Evolutionary conservation across 2,888 invertebrate species (phyloP).

Genomic region (Acronicta alni): DNA sequence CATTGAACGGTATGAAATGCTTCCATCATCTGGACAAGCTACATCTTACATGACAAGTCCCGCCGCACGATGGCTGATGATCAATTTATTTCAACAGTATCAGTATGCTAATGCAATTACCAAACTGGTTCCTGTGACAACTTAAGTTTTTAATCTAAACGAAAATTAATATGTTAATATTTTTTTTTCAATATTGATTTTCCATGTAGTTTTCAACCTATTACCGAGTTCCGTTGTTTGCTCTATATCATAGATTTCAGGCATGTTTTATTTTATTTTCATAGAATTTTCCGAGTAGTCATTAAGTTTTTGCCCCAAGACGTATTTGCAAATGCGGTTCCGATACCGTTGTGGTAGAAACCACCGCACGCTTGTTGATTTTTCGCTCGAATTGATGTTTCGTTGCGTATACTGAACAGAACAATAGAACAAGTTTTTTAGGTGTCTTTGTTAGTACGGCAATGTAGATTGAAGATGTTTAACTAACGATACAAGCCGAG

Average conservation of each 20-base stretch:
- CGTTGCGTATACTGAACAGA: conserved; percentile 61
- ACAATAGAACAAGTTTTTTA: conserved; percentile 67
- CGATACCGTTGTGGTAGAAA: conserved; percentile 67
- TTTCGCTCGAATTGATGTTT: conserved; percentile 64
- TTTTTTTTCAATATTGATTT: conserved; percentile 1
- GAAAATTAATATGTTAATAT: conserved; percentile 24
- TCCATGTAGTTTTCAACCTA: conserved; percentile 5
- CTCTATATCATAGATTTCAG: conserved; percentile 37
- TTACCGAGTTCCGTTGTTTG: conserved; percentile 31
- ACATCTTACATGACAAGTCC: conserved; percentile 54
- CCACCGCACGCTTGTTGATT: conserved; percentile 59
- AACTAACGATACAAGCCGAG: conserved; percentile 51
- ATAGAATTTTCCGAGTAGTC: conserved; percentile 57
- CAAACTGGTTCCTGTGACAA: conserved; percentile 48
- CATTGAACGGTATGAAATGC: conserved; percentile 58
- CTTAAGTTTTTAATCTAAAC: conserved; percentile 34
- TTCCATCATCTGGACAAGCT: conserved; percentile 57
- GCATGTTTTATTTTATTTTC: conserved; percentile 41
- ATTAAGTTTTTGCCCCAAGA: conserved; percentile 65
- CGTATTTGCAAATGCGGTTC: conserved; percentile 67
- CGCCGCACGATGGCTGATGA: conserved; percentile 48
- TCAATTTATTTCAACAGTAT: conserved; percentile 68
- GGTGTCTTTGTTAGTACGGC: conserved; percentile 60
- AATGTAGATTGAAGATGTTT: conserved; percentile 60
- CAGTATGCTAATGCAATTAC: conserved; percentile 69